Conservation (phyloP, 1,140 invertebrate species). For the Drosophila ironensis region DNA sequence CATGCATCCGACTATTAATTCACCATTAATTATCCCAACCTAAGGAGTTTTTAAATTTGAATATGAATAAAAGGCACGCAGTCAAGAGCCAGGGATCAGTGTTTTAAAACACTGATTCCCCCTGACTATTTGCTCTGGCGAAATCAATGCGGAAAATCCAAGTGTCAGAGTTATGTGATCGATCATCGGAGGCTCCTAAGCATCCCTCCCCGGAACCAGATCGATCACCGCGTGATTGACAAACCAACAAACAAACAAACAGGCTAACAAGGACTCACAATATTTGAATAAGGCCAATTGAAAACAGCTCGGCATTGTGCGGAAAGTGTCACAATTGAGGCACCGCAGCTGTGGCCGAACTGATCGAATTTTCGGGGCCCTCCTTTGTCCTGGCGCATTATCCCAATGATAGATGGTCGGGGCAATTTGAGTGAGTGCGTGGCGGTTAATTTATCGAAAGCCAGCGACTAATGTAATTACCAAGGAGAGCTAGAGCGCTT, state of each 20-base stretch:
- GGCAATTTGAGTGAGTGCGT: slow-evolving; percentile 73
- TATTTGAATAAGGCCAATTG: slow-evolving; percentile 49
- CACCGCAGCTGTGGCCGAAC: slow-evolving; percentile 48
- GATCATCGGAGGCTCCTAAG: slow-evolving; percentile 16
- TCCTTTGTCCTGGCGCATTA: slow-evolving; percentile 37
- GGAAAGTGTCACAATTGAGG: slow-evolving; percentile 50
- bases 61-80: no score
- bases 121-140: neutral
- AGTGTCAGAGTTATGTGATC: slow-evolving; percentile 32
- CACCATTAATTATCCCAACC: neutral
- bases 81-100: no score
- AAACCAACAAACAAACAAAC: slow-evolving; percentile 46
- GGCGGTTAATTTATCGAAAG: slow-evolving; percentile 64
- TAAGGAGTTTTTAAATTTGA: no score
- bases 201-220: slow-evolving; percentile 19
- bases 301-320: slow-evolving; percentile 40
- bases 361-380: slow-evolving; percentile 47
- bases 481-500: slow-evolving; percentile 36
- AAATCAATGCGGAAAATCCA: slow-evolving; percentile 18
- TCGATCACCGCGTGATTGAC: slow-evolving; percentile 51
- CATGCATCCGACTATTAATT: neutral
- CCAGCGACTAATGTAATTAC: slow-evolving; percentile 74
- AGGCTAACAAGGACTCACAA: slow-evolving; percentile 42
- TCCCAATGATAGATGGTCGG: slow-evolving; percentile 65
- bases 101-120: neutral